Base-by-base conservation (phyloP, 2,888 invertebrate species). In the Dolichopus griseipennis region DNA sequence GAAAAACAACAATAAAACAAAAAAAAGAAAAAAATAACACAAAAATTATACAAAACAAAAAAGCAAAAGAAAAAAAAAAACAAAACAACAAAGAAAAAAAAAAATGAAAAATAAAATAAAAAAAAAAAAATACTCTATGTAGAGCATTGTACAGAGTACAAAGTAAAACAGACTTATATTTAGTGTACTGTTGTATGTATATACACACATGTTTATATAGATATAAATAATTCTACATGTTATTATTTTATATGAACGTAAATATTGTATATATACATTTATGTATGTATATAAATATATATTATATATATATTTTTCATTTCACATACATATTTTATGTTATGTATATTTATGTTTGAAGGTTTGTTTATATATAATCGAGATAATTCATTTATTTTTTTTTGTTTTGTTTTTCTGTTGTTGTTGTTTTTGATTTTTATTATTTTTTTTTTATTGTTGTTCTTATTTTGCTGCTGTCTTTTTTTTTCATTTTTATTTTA, bases 361-460 rank as follows among this genome's bases (percentile, higher is more conserved):
- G 52, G 52, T 52, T 52, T 52, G 52, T 52, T 52, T 52, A 52
- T 52, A 52, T 12, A 37, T 18, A 52, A 52, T 52, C 52, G 18
- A 52, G 52, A 52, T 52, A 52, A 52, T 52, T 52, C 52, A 52
- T 52, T 52, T 52, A 52, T 52, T 52, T 52, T 52, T 18, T n/a
- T 18, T 52, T 52, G 2, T 52, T 18, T 41, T 41, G 15, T 52
- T 52, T 52, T n/a, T n/a, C n/a, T n/a, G n/a, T n/a, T n/a, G n/a
- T n/a, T n/a, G n/a, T n/a, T n/a, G n/a, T n/a, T n/a, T 52, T 27
- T 27, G 27, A 4, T 41, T 41, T 12, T 52, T 52, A 18, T 27
- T 27, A 4, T 27, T 4, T 27, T 27, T 4, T 4, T 27, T 27
- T 27, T 27, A 27, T 27, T 27, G 9, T 52, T 52, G 52, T 52